These are phyloP conservation scores for Microcebus lehilahytsara DNA, from an alignment of 2,113 vertebrate genomes.

Conservation along the genomic window DNA sequence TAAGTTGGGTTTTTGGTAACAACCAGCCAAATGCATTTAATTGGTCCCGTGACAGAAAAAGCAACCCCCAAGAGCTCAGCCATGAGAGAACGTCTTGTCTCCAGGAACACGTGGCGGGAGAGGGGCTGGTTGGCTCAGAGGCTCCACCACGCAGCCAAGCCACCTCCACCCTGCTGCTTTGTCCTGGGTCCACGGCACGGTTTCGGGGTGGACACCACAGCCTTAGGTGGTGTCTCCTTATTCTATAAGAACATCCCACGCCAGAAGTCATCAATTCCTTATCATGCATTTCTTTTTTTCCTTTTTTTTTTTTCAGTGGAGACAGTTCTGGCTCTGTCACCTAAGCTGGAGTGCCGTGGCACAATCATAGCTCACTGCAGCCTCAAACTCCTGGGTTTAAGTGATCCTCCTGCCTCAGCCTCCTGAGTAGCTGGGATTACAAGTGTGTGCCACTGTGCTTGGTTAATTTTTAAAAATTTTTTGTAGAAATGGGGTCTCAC, in stretches of 20 bases:
- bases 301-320: background rate
- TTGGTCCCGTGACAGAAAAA: background rate
- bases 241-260: accelerated
- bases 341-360: no score
- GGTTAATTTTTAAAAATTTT: no score
- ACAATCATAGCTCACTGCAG: no score
- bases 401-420: no score
- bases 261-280: background rate
- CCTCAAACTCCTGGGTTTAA: no score
- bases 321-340: no score
- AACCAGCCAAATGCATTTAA: background rate
- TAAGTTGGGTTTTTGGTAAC: background rate
- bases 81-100: no score
- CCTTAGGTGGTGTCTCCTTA: no score
- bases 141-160: accelerated
- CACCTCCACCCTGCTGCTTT: background rate
- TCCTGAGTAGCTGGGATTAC: no score
- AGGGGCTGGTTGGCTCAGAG: accelerated
- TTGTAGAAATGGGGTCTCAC: no score
- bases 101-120: background rate
- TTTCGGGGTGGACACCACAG: accelerated
- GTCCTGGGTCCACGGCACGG: background rate
- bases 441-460: no score
- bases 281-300: background rate
- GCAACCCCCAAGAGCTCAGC: background rate